These are phyloP conservation scores for Sipha maydis DNA, from an alignment of 2,888 invertebrate species.

Conservation along the genomic window DNA sequence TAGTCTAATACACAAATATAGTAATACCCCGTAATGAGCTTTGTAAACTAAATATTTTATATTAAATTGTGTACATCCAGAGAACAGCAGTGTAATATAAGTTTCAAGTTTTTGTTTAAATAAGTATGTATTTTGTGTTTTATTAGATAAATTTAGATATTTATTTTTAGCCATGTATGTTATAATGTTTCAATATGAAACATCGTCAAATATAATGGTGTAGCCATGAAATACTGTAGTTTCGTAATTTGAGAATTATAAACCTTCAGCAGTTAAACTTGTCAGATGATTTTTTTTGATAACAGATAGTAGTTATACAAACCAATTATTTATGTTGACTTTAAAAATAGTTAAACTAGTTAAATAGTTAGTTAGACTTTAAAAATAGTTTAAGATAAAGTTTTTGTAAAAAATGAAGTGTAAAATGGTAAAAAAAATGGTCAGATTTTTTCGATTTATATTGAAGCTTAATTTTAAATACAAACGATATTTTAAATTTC, in stretches of 20 bases:
- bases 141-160: neutral
- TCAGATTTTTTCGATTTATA: neutral
- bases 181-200: neutral
- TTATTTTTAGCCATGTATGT: neutral
- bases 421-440: neutral
- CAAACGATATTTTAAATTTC: neutral
- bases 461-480: neutral
- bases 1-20: neutral
- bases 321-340: neutral
- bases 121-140: neutral
- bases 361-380: no score
- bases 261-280: neutral
- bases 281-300: neutral
- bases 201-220: neutral
- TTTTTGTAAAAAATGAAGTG: neutral
- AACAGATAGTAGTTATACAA: neutral
- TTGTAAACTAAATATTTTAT: neutral
- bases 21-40: neutral
- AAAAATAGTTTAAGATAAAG: neutral
- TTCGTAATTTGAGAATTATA: constrained; percentile 18
- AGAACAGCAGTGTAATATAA: neutral
- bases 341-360: no score
- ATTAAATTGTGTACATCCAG: neutral
- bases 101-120: neutral
- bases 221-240: constrained; percentile 13